Evolutionary conservation across 2,113 vertebrate genomes (phyloP).

Genomic region (Anser cygnoides): DNA sequence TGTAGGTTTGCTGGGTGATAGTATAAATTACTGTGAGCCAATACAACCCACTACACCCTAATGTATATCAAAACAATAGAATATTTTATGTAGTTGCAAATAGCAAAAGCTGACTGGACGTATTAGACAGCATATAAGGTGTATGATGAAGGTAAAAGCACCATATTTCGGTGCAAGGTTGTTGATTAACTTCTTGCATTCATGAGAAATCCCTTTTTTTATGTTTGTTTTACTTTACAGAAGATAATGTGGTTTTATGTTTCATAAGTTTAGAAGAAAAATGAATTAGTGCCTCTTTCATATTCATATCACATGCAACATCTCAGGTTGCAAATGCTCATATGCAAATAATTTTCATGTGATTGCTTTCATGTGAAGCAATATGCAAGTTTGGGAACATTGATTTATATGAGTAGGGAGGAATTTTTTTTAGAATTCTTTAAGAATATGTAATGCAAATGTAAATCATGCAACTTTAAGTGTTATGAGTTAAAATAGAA

Average conservation of each 20-base stretch:
- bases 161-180: neutral
- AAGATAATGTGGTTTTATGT: neutral
- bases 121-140: neutral
- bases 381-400: neutral
- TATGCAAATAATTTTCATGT: neutral
- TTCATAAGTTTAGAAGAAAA: neutral
- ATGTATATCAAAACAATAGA: neutral
- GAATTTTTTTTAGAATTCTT: neutral
- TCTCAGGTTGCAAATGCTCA: neutral
- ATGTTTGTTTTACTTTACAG: neutral
- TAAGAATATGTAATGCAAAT: neutral
- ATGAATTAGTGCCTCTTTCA: fast-evolving
- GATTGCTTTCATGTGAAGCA: neutral
- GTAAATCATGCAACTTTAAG: neutral
- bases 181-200: neutral
- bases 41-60: neutral
- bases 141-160: neutral
- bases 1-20: neutral
- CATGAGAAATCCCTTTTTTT: neutral
- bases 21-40: neutral
- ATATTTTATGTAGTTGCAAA: neutral
- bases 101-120: neutral
- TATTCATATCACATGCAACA: neutral
- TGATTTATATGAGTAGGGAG: neutral
- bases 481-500: neutral